Conservation (phyloP, 2,113 vertebrate genomes). For the Anarrhichthys ocellatus region DNA sequence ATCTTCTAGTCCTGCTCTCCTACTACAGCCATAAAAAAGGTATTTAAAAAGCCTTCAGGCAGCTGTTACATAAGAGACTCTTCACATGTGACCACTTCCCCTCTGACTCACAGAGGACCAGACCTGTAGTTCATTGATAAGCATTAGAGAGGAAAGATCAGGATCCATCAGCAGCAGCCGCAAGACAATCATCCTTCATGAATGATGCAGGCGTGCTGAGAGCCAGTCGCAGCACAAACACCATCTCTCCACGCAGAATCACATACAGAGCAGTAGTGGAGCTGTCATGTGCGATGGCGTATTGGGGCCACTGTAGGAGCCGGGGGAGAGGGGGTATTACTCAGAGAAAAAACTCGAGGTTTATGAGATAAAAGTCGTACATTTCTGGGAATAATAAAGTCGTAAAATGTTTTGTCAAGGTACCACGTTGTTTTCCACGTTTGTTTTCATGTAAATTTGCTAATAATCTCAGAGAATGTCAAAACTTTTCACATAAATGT, state of each 20-base stretch:
- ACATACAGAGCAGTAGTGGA: background rate
- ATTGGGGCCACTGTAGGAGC: background rate
- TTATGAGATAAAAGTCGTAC: too few relatives aligned
- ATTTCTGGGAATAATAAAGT: too few relatives aligned
- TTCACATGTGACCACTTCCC: constrained; percentile 17
- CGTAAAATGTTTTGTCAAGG: too few relatives aligned
- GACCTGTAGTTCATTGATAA: background rate
- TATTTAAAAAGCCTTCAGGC: constrained; percentile 35
- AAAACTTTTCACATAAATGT: too few relatives aligned
- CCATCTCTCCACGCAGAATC: background rate
- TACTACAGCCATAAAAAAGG: constrained; percentile 18
- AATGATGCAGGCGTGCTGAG: background rate
- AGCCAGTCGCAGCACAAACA: background rate
- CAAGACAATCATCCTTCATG: background rate
- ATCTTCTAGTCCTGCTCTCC: background rate
- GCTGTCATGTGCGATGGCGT: background rate
- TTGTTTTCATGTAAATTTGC: background rate
- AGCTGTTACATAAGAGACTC: constrained; percentile 21
- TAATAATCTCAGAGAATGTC: background rate
- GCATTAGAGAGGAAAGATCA: background rate
- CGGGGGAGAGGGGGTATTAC: background rate
- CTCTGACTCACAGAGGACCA: background rate
- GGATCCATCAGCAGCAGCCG: background rate
- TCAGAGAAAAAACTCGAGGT: too few relatives aligned
- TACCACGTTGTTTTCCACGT: too few relatives aligned